These are phyloP conservation scores for Alectura lathami DNA, from an alignment of 2,113 vertebrate species.

Conservation along the genomic window DNA sequence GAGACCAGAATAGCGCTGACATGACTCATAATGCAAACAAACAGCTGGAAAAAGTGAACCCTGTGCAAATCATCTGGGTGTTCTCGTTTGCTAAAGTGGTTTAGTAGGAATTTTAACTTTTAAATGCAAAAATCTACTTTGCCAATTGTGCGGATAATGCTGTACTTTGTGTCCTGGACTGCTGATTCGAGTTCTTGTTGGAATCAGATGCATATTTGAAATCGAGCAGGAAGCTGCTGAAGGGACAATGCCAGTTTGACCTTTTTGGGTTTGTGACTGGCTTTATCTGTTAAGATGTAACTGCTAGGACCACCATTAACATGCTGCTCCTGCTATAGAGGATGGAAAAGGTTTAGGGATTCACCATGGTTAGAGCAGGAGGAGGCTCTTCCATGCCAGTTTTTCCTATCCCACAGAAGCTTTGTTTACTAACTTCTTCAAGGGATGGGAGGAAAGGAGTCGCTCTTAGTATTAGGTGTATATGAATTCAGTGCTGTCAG, in stretches of 20 bases:
- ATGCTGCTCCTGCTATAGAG: neutral
- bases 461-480: neutral
- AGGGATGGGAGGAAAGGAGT: neutral
- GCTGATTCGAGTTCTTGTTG: neutral
- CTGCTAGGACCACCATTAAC: neutral
- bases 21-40: conserved; percentile 58
- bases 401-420: neutral
- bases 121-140: neutral
- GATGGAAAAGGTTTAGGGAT: neutral
- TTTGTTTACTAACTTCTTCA: neutral
- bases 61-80: neutral
- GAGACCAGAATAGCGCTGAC: conserved; percentile 39
- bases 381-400: neutral
- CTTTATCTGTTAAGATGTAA: neutral
- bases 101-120: conserved; percentile 17
- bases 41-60: conserved; percentile 60
- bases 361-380: neutral
- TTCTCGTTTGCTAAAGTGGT: conserved; percentile 7
- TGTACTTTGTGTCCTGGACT: conserved; percentile 4
- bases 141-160: neutral
- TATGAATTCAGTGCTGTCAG: neutral
- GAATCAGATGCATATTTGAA: neutral
- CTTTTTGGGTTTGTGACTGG: neutral
- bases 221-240: neutral
- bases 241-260: neutral